Evolutionary conservation across 2,797 vertebrate genomes (phyloP), one percentile per base, ranked within the genome.

Genomic region (Macrochelys suwanniensis): DNA sequence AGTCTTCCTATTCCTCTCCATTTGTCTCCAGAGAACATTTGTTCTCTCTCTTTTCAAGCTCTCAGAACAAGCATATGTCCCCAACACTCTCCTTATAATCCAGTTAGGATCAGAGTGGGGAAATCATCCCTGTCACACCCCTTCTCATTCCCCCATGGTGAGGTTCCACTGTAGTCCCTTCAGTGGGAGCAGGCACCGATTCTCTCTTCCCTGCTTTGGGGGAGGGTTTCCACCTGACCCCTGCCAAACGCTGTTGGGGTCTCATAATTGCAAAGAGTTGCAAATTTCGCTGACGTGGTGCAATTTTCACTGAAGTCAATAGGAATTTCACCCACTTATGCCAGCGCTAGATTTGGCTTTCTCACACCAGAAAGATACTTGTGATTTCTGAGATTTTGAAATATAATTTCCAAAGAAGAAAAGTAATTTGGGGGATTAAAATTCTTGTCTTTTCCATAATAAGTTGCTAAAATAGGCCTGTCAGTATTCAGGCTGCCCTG

Each of bases 181-280:
- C 57, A 88, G 6, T 0, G 0, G 89, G 50, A 65, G 25, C 9
- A 53, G 13, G 9, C 74, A 28, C 84, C 74, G 1, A 0, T 80
- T 92, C 49, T 89, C 90, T 82, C 33, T 87, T 33, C 25, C 6
- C 19, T 49, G 6, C n/a, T 6, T 8, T 1, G 71, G 47, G 49
- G 82, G 59, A 87, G 1, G 31, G 81, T 84, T 84, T 61, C 11
- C 6, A 31, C 49, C 79, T 95, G 10, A 28, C 86, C 51, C 2
- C 37, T 85, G n/a, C 82, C 45, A 56, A 0, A 86, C 87, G 54
- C n/a, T 81, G 25, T 16, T 84, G 68, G 16, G 87, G 33, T 21
- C 17, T 84, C 57, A 90, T 88, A 93, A 82, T 19, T 3, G 1
- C 65, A 8, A 50, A 59, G 57, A 31, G 28, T 59, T 25, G 54